These are phyloP conservation scores for Crioceris asparagi DNA, from an alignment of 2,888 invertebrate species.

Conservation along the genomic window DNA sequence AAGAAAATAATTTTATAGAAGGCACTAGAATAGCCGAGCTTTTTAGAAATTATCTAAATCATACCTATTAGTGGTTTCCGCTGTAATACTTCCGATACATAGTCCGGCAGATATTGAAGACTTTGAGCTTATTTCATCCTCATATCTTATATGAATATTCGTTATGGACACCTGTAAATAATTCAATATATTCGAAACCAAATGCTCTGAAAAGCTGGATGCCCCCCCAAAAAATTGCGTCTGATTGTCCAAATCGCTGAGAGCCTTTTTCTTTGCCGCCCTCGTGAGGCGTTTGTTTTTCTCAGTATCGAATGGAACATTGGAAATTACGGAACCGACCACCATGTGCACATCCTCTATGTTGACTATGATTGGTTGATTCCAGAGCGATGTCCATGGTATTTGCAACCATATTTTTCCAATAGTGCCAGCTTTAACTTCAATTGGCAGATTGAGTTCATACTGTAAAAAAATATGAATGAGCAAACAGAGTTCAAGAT, in stretches of 20 bases:
- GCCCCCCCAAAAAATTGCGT: constrained; percentile 51
- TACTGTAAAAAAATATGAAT: constrained; percentile 46
- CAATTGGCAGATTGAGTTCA: constrained; percentile 68
- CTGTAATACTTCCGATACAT: constrained; percentile 64
- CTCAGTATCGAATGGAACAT: constrained; percentile 57
- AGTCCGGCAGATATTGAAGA: constrained; percentile 63
- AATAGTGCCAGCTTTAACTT: constrained; percentile 70
- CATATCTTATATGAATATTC: constrained; percentile 72
- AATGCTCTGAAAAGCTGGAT: constrained; percentile 57
- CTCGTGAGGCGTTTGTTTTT: constrained; percentile 60
- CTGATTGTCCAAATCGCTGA: constrained; percentile 55
- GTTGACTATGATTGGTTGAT: constrained; percentile 59
- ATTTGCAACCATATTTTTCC: constrained; percentile 65
- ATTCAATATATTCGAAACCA: constrained; percentile 66
- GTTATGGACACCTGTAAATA: constrained; percentile 69
- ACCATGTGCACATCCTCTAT: constrained; percentile 69
- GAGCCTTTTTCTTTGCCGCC: constrained; percentile 59
- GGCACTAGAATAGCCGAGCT: background rate
- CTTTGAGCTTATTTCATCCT: constrained; percentile 59
- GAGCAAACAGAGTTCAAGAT: no score
- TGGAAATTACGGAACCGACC: constrained; percentile 63
- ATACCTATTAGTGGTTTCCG: constrained; percentile 72
- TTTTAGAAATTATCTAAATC: constrained; percentile 5
- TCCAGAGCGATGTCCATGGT: constrained; percentile 69
- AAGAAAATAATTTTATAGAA: no score